phyloP scores from a whole-genome alignment of 2,888 invertebrate genomes.

The Deroplatys truncata region DNA sequence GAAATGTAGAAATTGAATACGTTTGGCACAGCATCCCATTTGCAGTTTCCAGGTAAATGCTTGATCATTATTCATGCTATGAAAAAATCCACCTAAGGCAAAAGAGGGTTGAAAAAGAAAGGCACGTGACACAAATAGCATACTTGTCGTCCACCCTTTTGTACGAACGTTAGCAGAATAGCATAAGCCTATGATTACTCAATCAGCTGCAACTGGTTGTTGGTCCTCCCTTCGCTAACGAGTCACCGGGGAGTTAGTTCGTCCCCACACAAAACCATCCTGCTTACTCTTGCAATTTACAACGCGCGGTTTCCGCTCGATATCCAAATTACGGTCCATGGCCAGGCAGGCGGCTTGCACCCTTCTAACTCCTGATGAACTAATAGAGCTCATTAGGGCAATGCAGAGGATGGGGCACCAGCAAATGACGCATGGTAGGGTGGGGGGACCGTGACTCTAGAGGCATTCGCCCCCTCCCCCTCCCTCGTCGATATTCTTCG shows the following conservation, averaged over 20 bases:
- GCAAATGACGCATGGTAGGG: neutral
- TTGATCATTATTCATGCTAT: no score
- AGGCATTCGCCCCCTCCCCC: neutral
- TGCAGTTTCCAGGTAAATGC: no score
- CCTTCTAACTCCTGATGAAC: constrained; percentile 26
- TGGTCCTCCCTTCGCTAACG: constrained; percentile 23
- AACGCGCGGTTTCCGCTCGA: constrained; percentile 27
- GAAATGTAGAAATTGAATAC: no score
- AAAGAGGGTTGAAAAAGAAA: neutral
- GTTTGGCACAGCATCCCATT: no score
- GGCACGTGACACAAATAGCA: neutral
- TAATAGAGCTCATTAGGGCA: constrained; percentile 29
- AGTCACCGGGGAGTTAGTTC: constrained; percentile 20
- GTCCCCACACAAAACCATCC: neutral
- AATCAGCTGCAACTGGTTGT: constrained; percentile 29
- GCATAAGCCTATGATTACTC: constrained; percentile 15
- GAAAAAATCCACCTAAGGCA: neutral
- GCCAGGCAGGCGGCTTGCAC: constrained; percentile 19
- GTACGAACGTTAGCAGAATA: neutral
- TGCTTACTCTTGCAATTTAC: constrained; percentile 30
- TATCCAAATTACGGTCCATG: constrained; percentile 28
- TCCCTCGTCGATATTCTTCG: neutral
- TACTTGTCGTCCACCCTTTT: neutral
- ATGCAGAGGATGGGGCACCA: neutral
- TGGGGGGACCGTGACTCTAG: neutral